A percentile compares a stretch with the other conserved stretches of the same genome.
Conservation (phyloP, 2,888 invertebrate genomes). For the Crematogaster levior region DNA sequence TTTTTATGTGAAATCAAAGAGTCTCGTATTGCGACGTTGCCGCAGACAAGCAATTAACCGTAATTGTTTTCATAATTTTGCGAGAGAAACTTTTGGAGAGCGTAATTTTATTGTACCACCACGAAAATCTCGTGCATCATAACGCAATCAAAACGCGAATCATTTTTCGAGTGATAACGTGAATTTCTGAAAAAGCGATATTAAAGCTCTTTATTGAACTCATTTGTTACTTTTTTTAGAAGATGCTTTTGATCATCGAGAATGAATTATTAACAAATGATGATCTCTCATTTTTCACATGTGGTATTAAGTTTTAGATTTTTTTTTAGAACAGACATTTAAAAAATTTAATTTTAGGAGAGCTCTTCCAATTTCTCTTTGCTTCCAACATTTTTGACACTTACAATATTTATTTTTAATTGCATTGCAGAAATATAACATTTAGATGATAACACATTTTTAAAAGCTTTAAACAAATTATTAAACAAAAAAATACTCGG, state of each 20-base stretch:
- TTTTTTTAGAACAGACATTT: neutral
- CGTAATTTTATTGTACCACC: slow-evolving; percentile 30
- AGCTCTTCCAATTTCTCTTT: neutral
- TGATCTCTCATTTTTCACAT: neutral
- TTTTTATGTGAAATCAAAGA: neutral
- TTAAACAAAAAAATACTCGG: neutral
- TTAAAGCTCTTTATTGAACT: neutral
- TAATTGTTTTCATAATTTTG: slow-evolving; percentile 27
- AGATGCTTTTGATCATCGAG: neutral
- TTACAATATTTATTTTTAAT: neutral
- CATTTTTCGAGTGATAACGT: slow-evolving; percentile 17
- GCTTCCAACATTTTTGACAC: neutral
- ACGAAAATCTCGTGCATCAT: neutral
- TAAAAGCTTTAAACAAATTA: neutral
- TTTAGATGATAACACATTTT: neutral
- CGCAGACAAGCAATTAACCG: slow-evolving; percentile 8
- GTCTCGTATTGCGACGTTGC: neutral
- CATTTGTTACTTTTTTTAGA: neutral
- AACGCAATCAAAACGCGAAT: neutral
- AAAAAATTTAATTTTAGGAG: neutral
- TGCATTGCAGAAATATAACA: neutral
- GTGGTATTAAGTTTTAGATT: neutral
- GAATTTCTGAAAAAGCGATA: neutral
- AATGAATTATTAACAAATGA: slow-evolving; percentile 16
- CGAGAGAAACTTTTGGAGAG: neutral